phyloP scores from a whole-genome alignment of 1,140 invertebrate genomes.

The Polyergus mexicanus region DNA sequence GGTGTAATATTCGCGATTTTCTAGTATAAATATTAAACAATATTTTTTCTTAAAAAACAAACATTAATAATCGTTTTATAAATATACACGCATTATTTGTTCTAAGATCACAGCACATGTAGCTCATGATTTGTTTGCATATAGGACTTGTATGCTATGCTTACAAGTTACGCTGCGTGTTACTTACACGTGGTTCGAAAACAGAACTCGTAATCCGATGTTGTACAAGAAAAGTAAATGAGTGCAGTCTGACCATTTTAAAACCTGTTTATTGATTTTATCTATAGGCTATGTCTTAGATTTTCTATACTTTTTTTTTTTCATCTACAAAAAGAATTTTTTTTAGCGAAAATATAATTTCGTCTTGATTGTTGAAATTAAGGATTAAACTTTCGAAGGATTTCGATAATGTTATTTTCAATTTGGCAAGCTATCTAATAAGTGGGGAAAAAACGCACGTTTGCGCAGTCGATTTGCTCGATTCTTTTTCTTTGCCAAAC shows the following conservation, averaged over 20 bases:
- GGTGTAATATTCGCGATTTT: neutral
- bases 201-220: neutral
- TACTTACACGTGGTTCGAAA: slow-evolving; percentile 19
- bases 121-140: neutral
- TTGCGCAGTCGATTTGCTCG: no score
- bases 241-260: neutral
- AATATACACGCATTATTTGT: slow-evolving; percentile 9
- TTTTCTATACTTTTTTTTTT: neutral
- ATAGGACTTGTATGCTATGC: neutral
- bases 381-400: neutral
- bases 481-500: slow-evolving; percentile 35
- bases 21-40: neutral
- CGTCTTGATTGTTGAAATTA: neutral
- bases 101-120: neutral
- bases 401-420: neutral
- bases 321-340: neutral
- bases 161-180: neutral
- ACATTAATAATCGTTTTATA: neutral
- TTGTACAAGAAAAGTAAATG: neutral
- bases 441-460: slow-evolving; percentile 23
- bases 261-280: neutral
- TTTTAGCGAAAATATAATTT: neutral
- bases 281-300: neutral
- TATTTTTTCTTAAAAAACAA: neutral
- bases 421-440: slow-evolving; percentile 1